Percentiles rank a stretch among this genome's conserved stretches.
Evolutionary conservation across 2,797 vertebrate species (phyloP).

Genomic region (Rhabdophis nuchalis): DNA sequence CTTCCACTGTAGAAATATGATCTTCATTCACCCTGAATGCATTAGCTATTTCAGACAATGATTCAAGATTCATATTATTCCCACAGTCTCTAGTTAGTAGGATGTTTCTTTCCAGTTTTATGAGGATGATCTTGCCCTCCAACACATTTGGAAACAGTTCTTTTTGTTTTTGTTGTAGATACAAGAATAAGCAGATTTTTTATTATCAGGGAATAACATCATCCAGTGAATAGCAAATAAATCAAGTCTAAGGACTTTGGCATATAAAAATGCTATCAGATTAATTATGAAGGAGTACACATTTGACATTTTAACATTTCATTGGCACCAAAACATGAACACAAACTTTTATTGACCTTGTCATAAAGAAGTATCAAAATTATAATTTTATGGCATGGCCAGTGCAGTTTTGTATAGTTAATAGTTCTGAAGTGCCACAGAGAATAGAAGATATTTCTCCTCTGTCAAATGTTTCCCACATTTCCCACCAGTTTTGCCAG

Average conservation of each 20-base stretch:
- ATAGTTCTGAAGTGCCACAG: not conserved
- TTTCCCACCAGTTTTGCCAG: constrained; percentile 1
- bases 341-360: constrained; percentile 5
- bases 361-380: constrained; percentile 15
- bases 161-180: not conserved
- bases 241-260: constrained; percentile 3
- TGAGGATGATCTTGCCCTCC: not conserved
- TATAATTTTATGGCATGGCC: not conserved
- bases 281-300: not conserved
- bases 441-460: not conserved
- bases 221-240: not conserved
- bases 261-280: constrained; percentile 12
- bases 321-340: constrained; percentile 10
- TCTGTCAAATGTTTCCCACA: not conserved
- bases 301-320: not conserved
- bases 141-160: not conserved
- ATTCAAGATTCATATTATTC: not conserved
- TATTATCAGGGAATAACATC: not conserved
- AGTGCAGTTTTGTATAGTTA: not conserved
- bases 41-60: not conserved
- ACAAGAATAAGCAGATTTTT: not conserved
- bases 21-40: not conserved
- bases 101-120: not conserved
- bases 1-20: not conserved
- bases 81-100: not conserved